These are phyloP conservation scores for Erythrolamprus reginae DNA, from an alignment of 2,113 vertebrate genomes.

Conservation along the genomic window DNA sequence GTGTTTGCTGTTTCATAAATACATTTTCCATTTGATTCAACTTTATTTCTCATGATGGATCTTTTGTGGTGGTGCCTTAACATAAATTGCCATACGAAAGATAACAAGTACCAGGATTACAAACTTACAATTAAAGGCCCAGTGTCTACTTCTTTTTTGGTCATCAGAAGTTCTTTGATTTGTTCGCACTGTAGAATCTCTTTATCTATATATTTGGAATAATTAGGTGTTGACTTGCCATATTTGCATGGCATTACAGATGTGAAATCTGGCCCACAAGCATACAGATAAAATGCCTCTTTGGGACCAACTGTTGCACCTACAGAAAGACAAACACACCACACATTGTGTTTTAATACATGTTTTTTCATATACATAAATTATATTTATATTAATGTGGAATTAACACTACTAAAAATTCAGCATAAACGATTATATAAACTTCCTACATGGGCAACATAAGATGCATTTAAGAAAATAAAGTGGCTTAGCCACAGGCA, in stretches of 20 bases:
- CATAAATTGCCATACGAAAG: not conserved
- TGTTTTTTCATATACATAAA: not conserved
- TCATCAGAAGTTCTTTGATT: constrained; percentile 85
- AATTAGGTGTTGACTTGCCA: constrained; percentile 72
- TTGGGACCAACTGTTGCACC: constrained; percentile 85
- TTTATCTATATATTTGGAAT: constrained; percentile 86
- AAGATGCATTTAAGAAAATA: not conserved
- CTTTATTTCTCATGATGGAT: not conserved
- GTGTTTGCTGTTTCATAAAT: not conserved
- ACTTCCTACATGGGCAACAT: not conserved
- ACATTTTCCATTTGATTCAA: not conserved
- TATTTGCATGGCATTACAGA: constrained; percentile 96
- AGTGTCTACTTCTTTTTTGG: constrained; percentile 80
- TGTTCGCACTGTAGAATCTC: constrained; percentile 85
- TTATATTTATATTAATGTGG: not conserved
- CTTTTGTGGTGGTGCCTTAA: not conserved
- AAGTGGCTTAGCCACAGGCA: not conserved
- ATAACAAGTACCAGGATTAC: not conserved
- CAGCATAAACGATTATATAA: not conserved
- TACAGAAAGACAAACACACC: constrained; percentile 51
- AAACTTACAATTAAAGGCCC: constrained; percentile 84
- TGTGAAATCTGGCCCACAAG: constrained; percentile 87
- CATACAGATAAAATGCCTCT: constrained; percentile 89
- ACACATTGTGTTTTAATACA: constrained; percentile 17
- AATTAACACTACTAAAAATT: not conserved